Evolutionary conservation across 1,140 invertebrate species (phyloP).

Genomic region (Drosophila kurseongensis): DNA sequence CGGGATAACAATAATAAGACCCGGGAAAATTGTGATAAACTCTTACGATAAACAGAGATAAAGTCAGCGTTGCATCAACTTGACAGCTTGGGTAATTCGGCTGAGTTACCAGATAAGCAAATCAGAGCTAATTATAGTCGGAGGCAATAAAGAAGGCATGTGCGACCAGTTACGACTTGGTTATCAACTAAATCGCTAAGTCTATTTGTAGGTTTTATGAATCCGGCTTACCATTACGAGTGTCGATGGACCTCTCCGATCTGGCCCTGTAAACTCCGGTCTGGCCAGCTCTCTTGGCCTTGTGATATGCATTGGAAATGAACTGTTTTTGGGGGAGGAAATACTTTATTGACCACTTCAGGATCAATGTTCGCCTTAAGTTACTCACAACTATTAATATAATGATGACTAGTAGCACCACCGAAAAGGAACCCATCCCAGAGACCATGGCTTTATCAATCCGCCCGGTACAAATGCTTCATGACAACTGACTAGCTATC

Average conservation of each 20-base stretch:
- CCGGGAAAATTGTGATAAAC: conserved; percentile 7
- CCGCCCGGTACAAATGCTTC: conserved; percentile 3
- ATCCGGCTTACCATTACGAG: conserved; percentile 27
- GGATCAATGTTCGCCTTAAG: background rate
- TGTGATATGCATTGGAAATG: conserved; percentile 21
- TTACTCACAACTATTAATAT: conserved; percentile 35
- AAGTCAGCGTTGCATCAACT: conserved; percentile 43
- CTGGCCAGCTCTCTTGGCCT: conserved; percentile 13
- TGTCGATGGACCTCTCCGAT: background rate
- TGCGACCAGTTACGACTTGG: conserved; percentile 20
- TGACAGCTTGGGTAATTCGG: conserved; percentile 19
- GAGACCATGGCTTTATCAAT: conserved; percentile 19
- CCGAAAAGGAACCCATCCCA: conserved; percentile 1
- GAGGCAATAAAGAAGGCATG: conserved; percentile 13
- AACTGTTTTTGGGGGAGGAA: conserved; percentile 20
- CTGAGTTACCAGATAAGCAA: conserved; percentile 36
- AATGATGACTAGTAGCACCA: conserved; percentile 24
- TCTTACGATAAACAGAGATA: conserved; percentile 46
- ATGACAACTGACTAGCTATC: conserved; percentile 30
- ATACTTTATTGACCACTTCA: background rate
- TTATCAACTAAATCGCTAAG: conserved; percentile 6
- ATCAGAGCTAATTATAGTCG: conserved; percentile 44
- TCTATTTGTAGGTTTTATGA: conserved; percentile 1
- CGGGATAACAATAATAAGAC: conserved; percentile 11
- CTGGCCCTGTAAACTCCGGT: background rate